phyloP scores from a whole-genome alignment of 2,113 vertebrate genomes.

The Chaetorhynchus papuensis region DNA sequence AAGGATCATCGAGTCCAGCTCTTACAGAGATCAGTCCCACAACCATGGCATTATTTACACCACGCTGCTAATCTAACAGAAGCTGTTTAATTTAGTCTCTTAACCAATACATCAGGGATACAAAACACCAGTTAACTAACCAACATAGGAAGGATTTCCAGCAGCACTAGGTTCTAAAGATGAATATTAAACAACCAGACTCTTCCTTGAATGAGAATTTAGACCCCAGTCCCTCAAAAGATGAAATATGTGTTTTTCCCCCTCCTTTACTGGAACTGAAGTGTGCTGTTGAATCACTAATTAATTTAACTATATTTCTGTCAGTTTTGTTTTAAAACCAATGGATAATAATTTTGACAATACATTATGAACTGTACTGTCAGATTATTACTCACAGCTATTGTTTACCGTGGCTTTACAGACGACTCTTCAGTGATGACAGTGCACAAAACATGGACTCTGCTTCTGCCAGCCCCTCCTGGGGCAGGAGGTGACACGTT shows the following conservation, averaged over 20 bases:
- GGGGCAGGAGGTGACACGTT: background rate
- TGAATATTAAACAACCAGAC: background rate
- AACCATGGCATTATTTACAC: background rate
- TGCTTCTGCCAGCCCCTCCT: background rate
- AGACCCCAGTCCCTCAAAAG: background rate
- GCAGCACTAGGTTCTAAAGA: background rate
- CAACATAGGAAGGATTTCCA: background rate
- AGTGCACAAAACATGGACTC: background rate
- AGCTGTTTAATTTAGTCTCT: slow-evolving; percentile 1
- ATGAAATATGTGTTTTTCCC: background rate
- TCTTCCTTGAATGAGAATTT: background rate
- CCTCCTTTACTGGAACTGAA: background rate
- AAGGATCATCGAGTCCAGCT: background rate
- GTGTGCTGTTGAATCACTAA: background rate
- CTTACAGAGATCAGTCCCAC: background rate
- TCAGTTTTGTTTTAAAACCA: background rate
- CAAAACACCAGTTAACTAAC: background rate
- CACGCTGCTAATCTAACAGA: background rate
- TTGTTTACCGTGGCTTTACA: background rate
- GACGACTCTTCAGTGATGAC: background rate
- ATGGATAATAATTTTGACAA: background rate
- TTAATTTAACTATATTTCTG: background rate
- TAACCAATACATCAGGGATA: background rate
- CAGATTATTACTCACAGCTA: background rate
- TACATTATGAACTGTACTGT: background rate